A percentile compares a stretch with the other conserved stretches of the same genome.
Conservation (phyloP, 2,113 vertebrate species). For the Urocitellus parryii region DNA sequence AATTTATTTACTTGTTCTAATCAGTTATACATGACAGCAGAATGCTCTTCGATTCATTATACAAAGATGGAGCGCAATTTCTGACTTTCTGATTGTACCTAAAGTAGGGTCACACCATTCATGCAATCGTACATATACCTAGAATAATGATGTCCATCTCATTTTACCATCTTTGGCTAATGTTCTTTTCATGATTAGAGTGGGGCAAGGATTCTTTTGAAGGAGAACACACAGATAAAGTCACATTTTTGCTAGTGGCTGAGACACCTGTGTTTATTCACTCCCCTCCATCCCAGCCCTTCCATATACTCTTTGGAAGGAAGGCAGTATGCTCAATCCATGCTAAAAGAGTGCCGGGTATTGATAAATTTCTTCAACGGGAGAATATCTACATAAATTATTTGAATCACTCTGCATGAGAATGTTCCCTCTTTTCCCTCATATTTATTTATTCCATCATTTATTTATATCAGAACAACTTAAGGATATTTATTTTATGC, state of each 20-base stretch:
- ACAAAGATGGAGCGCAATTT: too few relatives aligned
- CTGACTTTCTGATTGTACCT: too few relatives aligned
- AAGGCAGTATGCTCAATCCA: background rate
- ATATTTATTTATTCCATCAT: background rate
- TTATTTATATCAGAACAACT: background rate
- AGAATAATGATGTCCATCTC: too few relatives aligned
- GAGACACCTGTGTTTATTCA: background rate
- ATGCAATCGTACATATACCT: too few relatives aligned
- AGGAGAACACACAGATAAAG: background rate
- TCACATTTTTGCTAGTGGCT: background rate
- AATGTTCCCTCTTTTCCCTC: background rate
- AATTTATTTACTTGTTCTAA: too few relatives aligned
- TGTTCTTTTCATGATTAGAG: background rate
- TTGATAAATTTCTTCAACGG: background rate
- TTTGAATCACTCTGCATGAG: background rate
- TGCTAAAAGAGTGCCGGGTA: background rate
- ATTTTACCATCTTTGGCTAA: background rate
- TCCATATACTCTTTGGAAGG: background rate
- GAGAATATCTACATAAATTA: background rate
- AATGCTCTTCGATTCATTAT: too few relatives aligned
- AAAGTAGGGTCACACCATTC: too few relatives aligned
- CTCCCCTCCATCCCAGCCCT: fast-evolving
- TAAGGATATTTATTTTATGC: background rate
- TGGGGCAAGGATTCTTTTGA: background rate
- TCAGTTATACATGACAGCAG: too few relatives aligned